phyloP scores from a whole-genome alignment of 2,888 invertebrate species.

The Dastarcus helophoroides region DNA sequence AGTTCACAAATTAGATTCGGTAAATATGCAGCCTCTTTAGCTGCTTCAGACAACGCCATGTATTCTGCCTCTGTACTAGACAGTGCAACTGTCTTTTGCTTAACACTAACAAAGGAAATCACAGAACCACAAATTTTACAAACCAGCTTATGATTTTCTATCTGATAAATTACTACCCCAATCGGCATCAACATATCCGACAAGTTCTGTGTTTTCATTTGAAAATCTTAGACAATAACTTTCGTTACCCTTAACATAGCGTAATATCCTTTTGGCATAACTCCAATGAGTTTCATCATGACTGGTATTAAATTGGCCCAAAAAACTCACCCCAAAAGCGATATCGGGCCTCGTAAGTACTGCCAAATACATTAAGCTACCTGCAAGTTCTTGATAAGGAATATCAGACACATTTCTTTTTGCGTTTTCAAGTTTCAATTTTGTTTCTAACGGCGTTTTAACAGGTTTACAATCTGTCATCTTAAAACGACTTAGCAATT shows the following conservation, averaged over 20 bases:
- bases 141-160: conserved; percentile 32
- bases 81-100: conserved; percentile 25
- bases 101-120: conserved; percentile 23
- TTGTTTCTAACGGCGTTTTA: no score
- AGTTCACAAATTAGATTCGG: conserved; percentile 3
- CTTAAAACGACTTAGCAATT: conserved; percentile 12
- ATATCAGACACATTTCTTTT: conserved; percentile 1
- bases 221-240: conserved; percentile 14
- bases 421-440: not conserved
- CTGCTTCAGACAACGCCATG: conserved; percentile 20
- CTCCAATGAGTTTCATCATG: conserved; percentile 15
- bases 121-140: conserved; percentile 19
- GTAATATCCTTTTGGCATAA: conserved; percentile 15
- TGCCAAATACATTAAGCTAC: conserved; percentile 14
- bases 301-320: conserved; percentile 15
- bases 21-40: conserved; percentile 16
- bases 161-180: conserved; percentile 15
- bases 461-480: conserved; percentile 6
- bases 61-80: conserved; percentile 25
- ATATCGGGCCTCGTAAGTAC: conserved; percentile 18
- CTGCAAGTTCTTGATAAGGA: conserved; percentile 16
- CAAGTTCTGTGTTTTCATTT: conserved; percentile 9
- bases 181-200: conserved; percentile 20
- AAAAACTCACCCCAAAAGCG: conserved; percentile 14
- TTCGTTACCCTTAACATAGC: conserved; percentile 15